A percentile compares a stretch with the other conserved stretches of the same genome.
These are phyloP conservation scores for Hemiprocne comata DNA, from an alignment of 2,113 vertebrate genomes.

Conservation along the genomic window DNA sequence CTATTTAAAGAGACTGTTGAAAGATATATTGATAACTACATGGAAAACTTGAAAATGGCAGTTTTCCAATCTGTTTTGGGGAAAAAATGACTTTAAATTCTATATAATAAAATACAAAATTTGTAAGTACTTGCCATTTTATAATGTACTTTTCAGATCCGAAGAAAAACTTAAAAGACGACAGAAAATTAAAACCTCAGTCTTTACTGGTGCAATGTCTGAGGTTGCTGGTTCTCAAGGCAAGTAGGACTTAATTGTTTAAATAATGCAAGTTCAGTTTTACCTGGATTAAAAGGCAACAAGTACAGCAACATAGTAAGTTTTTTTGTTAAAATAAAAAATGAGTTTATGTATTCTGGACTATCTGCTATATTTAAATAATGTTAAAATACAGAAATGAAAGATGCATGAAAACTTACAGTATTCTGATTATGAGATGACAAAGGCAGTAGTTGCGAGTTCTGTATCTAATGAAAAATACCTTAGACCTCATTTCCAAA, in stretches of 20 bases:
- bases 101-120: background rate
- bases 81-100: background rate
- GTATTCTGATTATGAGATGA: background rate
- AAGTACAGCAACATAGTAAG: background rate
- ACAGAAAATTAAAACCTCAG: background rate
- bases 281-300: background rate
- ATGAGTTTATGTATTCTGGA: background rate
- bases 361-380: background rate
- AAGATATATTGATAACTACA: slow-evolving; percentile 14
- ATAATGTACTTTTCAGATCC: background rate
- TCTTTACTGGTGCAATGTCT: background rate
- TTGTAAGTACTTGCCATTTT: background rate
- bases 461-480: background rate
- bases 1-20: background rate
- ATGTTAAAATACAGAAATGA: background rate
- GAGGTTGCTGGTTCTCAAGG: background rate
- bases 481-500: background rate
- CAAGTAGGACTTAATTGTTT: background rate
- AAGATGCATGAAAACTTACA: background rate
- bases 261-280: background rate
- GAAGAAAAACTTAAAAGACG: background rate
- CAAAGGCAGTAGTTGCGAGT: background rate
- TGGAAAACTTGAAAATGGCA: background rate
- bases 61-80: background rate
- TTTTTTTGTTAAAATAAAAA: background rate